A percentile compares a stretch with the other conserved stretches of the same genome.
phyloP scores from a whole-genome alignment of 2,113 vertebrate genomes.

The Spizaetus ornatus region DNA sequence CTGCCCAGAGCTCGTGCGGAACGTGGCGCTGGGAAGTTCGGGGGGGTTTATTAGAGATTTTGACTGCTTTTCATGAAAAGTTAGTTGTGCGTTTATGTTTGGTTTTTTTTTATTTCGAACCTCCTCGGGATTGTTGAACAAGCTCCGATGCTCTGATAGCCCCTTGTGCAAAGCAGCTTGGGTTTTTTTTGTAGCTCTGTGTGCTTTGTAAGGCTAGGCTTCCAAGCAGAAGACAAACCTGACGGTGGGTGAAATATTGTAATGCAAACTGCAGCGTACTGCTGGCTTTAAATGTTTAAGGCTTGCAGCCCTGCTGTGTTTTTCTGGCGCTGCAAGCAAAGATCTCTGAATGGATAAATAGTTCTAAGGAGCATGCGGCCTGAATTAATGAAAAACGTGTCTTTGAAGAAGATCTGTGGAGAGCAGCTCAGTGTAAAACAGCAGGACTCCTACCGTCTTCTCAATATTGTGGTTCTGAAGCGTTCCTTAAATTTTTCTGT shows the following conservation, averaged over 20 bases:
- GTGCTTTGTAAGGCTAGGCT: neutral
- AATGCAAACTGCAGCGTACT: fast-evolving
- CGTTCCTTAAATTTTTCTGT: neutral
- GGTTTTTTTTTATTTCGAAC: neutral
- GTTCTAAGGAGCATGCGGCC: neutral
- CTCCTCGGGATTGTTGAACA: neutral
- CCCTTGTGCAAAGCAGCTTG: neutral
- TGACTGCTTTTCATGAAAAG: too few relatives aligned
- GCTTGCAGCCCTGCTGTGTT: neutral
- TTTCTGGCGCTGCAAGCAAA: neutral
- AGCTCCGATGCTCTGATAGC: fast-evolving
- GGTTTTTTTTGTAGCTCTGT: neutral
- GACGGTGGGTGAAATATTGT: neutral
- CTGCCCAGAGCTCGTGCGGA: too few relatives aligned
- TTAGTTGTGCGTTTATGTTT: too few relatives aligned
- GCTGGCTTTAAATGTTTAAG: too few relatives aligned
- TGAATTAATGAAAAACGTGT: neutral
- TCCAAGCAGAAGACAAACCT: neutral
- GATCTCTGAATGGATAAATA: neutral
- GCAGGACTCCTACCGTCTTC: neutral
- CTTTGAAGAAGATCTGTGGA: neutral
- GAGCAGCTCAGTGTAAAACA: neutral
- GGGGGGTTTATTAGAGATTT: too few relatives aligned
- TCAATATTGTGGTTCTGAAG: neutral
- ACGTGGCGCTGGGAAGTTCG: too few relatives aligned